phyloP scores from a whole-genome alignment of 2,113 vertebrate genomes.

The Thymallus thymallus region DNA sequence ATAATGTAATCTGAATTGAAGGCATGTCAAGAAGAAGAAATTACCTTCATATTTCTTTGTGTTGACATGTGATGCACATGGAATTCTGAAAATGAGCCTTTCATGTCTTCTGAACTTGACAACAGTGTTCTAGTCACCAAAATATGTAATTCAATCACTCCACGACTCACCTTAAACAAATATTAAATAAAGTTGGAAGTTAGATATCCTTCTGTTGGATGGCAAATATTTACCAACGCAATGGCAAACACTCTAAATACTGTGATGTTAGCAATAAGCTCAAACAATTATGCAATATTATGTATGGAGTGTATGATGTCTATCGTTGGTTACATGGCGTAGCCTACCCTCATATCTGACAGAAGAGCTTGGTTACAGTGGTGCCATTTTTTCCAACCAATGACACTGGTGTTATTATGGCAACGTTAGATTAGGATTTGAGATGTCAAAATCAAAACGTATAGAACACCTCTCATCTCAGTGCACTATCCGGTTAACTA shows the following conservation, averaged over 20 bases:
- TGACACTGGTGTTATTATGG: neutral
- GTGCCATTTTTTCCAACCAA: constrained; percentile 1
- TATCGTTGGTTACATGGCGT: too few species aligned
- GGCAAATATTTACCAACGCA: neutral
- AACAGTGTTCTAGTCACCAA: neutral
- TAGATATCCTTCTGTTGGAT: neutral
- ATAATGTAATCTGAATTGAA: neutral
- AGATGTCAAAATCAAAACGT: neutral
- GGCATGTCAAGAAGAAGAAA: neutral
- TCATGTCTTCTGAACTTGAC: neutral
- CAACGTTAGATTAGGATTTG: neutral
- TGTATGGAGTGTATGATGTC: too few species aligned
- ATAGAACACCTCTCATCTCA: neutral
- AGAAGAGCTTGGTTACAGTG: too few species aligned
- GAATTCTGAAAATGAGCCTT: too few species aligned
- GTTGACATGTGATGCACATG: neutral
- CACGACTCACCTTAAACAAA: neutral
- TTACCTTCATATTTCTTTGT: neutral
- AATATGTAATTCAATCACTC: neutral
- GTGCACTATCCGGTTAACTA: neutral
- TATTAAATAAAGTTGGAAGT: neutral
- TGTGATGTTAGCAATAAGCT: too few species aligned
- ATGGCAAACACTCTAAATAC: neutral
- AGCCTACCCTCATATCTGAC: too few species aligned
- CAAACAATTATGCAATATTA: too few species aligned